Percentiles rank a stretch among this genome's conserved stretches.
phyloP scores from a whole-genome alignment of 1,140 invertebrate genomes.

The Drosophila jambulina region DNA sequence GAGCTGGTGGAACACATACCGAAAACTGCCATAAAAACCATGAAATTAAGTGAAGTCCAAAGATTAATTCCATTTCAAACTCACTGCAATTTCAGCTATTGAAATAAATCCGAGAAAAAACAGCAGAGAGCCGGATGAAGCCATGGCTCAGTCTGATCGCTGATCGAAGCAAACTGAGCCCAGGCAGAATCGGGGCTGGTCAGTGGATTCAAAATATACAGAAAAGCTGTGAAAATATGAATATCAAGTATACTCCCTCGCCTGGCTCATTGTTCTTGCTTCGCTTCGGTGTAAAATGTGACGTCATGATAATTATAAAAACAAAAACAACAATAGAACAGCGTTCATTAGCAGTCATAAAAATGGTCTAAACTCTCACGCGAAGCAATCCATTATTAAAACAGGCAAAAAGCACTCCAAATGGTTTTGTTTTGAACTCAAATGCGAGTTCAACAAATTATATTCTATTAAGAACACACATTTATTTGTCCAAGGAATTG shows the following conservation, averaged over 20 bases:
- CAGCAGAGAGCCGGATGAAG: neutral
- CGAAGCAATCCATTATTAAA: slow-evolving; percentile 3
- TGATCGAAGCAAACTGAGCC: slow-evolving; percentile 34
- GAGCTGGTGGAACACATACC: slow-evolving; percentile 57
- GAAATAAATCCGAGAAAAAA: slow-evolving; percentile 9
- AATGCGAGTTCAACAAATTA: neutral
- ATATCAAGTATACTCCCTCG: slow-evolving; percentile 24
- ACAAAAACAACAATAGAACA: neutral
- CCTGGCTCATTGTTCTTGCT: slow-evolving; percentile 39
- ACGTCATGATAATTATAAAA: slow-evolving; percentile 58
- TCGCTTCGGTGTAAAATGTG: slow-evolving; percentile 45
- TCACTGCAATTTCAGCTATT: slow-evolving; percentile 6
- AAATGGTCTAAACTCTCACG: slow-evolving; percentile 29
- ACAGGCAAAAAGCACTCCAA: neutral
- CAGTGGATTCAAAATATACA: slow-evolving; percentile 11
- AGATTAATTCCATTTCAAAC: neutral
- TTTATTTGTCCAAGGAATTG: neutral
- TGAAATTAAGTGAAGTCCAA: neutral
- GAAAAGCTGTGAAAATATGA: slow-evolving; percentile 27
- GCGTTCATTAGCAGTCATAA: slow-evolving; percentile 10
- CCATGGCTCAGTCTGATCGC: slow-evolving; percentile 29
- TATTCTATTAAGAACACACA: neutral
- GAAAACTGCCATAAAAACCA: slow-evolving; percentile 20
- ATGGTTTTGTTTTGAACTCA: slow-evolving; percentile 9
- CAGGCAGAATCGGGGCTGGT: slow-evolving; percentile 15